Evolutionary conservation across 1,140 invertebrate species (phyloP).

Genomic region (Micrasema longulum): DNA sequence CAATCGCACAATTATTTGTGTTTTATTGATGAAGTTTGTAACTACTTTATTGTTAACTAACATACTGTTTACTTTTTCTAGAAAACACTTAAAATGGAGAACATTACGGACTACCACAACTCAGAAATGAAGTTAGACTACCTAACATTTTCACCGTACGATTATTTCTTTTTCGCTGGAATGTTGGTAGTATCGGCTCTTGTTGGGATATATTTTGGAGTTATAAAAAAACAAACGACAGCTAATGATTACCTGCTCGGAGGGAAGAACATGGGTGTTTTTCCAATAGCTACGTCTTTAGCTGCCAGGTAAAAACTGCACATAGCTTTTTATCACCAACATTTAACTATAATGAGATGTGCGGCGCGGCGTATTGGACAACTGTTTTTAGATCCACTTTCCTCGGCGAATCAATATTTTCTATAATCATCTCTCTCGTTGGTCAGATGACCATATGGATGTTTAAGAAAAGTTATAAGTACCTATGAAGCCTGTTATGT

Average conservation of each 20-base stretch:
- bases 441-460: no score
- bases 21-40: no score
- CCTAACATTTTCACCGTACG: constrained; percentile 52
- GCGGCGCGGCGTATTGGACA: no score
- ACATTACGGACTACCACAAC: not conserved
- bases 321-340: not conserved
- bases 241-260: constrained; percentile 70
- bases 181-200: constrained; percentile 65
- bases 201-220: constrained; percentile 71
- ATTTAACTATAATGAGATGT: no score
- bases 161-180: constrained; percentile 62
- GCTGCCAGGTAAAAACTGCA: constrained; percentile 61
- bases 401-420: no score
- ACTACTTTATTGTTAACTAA: no score
- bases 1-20: no score
- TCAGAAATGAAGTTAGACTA: constrained; percentile 32
- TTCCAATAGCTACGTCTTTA: constrained; percentile 69
- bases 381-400: no score
- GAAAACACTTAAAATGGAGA: constrained; percentile 19
- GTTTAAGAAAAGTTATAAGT: no score
- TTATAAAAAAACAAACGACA: constrained; percentile 66
- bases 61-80: no score
- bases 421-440: no score
- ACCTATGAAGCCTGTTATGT: no score
- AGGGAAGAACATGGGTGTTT: constrained; percentile 67